Percentiles rank a stretch among this genome's conserved stretches.
phyloP scores from a whole-genome alignment of 2,888 invertebrate species.

The Drosophila buzzatii region DNA sequence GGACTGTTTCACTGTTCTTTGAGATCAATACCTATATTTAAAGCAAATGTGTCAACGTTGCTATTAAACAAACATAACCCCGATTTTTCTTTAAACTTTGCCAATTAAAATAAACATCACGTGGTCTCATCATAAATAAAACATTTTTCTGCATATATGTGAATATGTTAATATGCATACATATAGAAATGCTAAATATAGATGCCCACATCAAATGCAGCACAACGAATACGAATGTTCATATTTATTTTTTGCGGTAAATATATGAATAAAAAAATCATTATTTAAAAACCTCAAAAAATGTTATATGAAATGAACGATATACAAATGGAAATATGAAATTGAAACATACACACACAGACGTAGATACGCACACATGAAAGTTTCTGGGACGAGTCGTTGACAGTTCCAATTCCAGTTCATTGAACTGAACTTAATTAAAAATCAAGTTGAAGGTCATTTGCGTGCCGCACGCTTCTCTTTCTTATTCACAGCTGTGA shows the following conservation, averaged over 20 bases:
- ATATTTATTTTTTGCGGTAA: constrained; percentile 37
- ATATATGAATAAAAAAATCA: constrained; percentile 12
- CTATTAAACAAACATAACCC: not conserved
- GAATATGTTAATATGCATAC: not conserved
- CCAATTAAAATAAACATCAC: constrained; percentile 10
- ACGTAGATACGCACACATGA: constrained; percentile 20
- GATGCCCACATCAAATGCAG: constrained; percentile 2
- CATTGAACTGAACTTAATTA: constrained; percentile 81
- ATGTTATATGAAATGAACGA: constrained; percentile 22
- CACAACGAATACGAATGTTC: constrained; percentile 35
- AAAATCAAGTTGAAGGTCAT: constrained; percentile 81
- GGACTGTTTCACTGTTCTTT: not conserved
- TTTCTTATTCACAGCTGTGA: constrained; percentile 39
- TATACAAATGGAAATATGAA: constrained; percentile 49
- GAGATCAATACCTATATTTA: not conserved
- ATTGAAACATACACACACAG: constrained; percentile 36
- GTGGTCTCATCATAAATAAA: constrained; percentile 21
- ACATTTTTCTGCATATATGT: not conserved
- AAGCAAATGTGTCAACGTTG: constrained; percentile 3
- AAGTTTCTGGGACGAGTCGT: constrained; percentile 52
- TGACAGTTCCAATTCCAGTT: constrained; percentile 72
- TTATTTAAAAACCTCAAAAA: constrained; percentile 31
- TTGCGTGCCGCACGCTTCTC: constrained; percentile 32
- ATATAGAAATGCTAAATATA: constrained; percentile 32
- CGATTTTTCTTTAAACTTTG: not conserved